Conservation (phyloP, 2,888 invertebrate genomes). For the Petrolisthes manimaculis region DNA sequence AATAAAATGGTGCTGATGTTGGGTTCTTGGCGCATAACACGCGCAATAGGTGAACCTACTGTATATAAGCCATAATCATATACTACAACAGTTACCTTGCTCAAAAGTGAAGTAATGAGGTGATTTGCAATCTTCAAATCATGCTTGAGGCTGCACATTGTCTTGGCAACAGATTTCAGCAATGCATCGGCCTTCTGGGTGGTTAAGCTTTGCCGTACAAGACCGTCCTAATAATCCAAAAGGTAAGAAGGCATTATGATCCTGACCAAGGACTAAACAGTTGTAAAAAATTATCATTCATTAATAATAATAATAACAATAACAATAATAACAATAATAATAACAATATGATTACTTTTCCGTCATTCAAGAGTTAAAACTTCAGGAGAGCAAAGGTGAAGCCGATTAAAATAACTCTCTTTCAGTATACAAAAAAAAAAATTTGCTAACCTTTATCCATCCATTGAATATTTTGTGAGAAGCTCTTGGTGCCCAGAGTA, state of each 20-base stretch:
- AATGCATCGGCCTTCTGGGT: slow-evolving; percentile 83
- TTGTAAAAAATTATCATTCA: too few relatives aligned
- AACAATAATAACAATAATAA: neutral
- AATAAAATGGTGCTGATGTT: neutral
- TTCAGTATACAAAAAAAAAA: neutral
- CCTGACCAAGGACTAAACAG: too few relatives aligned
- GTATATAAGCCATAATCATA: too few relatives aligned
- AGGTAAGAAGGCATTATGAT: too few relatives aligned
- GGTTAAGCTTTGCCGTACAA: slow-evolving; percentile 91
- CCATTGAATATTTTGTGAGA: slow-evolving; percentile 86
- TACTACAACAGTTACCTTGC: slow-evolving; percentile 40
- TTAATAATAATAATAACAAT: too few relatives aligned
- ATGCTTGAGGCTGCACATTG: slow-evolving; percentile 77
- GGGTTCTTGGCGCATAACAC: neutral
- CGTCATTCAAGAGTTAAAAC: too few relatives aligned
- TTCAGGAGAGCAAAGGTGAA: neutral
- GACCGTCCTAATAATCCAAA: slow-evolving; percentile 76
- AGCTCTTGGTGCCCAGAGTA: slow-evolving; percentile 90
- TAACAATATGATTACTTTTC: too few relatives aligned
- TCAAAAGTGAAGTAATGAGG: slow-evolving; percentile 57
- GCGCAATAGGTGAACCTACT: neutral
- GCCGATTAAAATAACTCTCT: neutral
- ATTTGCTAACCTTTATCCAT: slow-evolving; percentile 79
- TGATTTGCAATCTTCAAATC: slow-evolving; percentile 75
- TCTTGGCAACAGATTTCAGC: slow-evolving; percentile 79